Evolutionary conservation across 2,797 vertebrate genomes (phyloP).

Genomic region (Merluccius polli): DNA sequence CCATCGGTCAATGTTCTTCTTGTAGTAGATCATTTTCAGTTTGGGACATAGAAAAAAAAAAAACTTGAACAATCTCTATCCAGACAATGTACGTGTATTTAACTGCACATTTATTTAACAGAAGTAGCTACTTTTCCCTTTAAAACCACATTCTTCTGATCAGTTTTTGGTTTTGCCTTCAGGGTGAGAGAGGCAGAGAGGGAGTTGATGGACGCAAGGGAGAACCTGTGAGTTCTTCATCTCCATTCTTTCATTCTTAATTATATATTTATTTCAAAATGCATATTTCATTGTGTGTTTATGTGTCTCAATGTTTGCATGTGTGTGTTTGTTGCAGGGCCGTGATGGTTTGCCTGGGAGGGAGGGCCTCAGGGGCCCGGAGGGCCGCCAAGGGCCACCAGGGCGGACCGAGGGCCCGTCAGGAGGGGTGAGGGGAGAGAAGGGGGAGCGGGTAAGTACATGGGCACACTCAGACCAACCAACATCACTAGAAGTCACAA

Average conservation of each 20-base stretch:
- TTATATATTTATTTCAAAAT: not conserved
- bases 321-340: slow-evolving; percentile 69
- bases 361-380: slow-evolving; percentile 82
- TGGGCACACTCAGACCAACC: not conserved
- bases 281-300: not conserved
- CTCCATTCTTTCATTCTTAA: not conserved
- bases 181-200: slow-evolving; percentile 82
- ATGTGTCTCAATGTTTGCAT: slow-evolving; percentile 9
- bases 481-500: not conserved
- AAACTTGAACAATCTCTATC: too few species aligned
- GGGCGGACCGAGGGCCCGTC: slow-evolving; percentile 45
- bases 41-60: not conserved
- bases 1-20: not conserved
- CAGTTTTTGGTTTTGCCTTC: slow-evolving; percentile 31
- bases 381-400: slow-evolving; percentile 76
- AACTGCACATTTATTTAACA: not conserved
- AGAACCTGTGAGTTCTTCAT: slow-evolving; percentile 77
- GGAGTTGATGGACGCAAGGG: slow-evolving; percentile 81
- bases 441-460: slow-evolving; percentile 86
- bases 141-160: not conserved
- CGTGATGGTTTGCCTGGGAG: slow-evolving; percentile 81
- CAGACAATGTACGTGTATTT: not conserved
- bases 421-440: slow-evolving; percentile 69
- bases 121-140: not conserved
- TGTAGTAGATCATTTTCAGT: not conserved